Evolutionary conservation across 2,797 vertebrate genomes (phyloP), one percentile per base, ranked within the genome.

Genomic region (Sebastes itinus): DNA sequence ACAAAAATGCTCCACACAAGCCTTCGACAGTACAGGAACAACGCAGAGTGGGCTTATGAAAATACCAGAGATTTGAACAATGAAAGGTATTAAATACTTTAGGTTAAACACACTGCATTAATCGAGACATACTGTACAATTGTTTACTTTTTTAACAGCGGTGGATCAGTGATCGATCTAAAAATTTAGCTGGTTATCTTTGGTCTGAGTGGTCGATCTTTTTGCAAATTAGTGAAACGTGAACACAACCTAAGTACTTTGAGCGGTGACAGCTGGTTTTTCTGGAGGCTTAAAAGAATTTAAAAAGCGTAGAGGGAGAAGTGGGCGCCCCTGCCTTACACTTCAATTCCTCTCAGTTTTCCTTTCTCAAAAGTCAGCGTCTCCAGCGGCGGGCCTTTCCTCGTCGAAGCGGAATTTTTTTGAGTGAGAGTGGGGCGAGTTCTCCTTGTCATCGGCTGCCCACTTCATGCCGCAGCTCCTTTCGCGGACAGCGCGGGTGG

Each of bases 371-470:
- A 92, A 76, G 82, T 92, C 93, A 14, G 88, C 86, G 4, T 95
- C 95, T 35, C 83, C 90, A 1, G 82, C 60, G 0, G 88, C 72
- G 0, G 61, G 35, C 4, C 78, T 38, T 10, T 94, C 94, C 35
- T 94, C 97, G 2, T 97, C 97, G 0, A 97, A 96, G 72, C 98
- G 97, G 68, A 96, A 97, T 32, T 93, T 96, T 83, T 99, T 99
- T 18, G 95, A 94, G 0, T 97, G 93, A 0, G 94, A 90, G 35
- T 96, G 95, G 0, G 94, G 92, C 0, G 95, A 96, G 92, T 99
- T 99, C 90, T 99, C 98, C 88, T 99, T 99, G 95, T 99, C 97
- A 49, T 98, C 97, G 13, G 96, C 96, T 0, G 92, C 84, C 88
- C 96, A 90, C 83, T 96, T 97, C 7, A 69, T 59, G 52, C 92